Evolutionary conservation across 2,888 invertebrate genomes (phyloP), one percentile per base, ranked within the genome.

Genomic region (Sarcophaga variegata): DNA sequence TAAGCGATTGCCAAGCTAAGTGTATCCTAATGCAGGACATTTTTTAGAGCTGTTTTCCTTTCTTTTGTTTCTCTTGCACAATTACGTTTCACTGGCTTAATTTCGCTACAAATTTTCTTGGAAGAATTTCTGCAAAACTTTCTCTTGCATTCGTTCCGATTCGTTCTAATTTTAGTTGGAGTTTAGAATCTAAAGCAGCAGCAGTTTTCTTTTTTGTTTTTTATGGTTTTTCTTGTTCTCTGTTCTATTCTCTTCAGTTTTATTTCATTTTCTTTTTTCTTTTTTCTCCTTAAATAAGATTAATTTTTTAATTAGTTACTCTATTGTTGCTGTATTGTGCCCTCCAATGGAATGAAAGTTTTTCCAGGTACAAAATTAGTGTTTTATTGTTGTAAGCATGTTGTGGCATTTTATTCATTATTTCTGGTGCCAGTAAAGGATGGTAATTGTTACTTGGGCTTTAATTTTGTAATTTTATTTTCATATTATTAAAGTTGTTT

Each of bases 241-340:
- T 37, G 1, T 37, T 37, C 37, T 37, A 10, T 90, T 90, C 89
- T 90, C 89, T 8, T 62, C 47, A 22, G 17, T 22, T 78, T 64
- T 49, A 10, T 14, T 45, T 69, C 22, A 27, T 22, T 78, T 64
- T 64, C 4, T 14, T 75, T 59, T 37, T 63, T 37, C 22, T 66
- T 66, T 20, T 37, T 47, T 54, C 22, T 47, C 54, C 37, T 66
- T 14, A 59, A 78, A 25, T 82, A 90, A 90, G 91, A 91, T 91
- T 92, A 92, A 91, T 91, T 92, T 92, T 91, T 90, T 91, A 91
- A 91, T 91, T 91, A 91, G 90, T 90, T 91, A 89, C 89, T 91
- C 89, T 90, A 90, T 92, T 92, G 90, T 22, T 22, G 22, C 22
- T 91, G 37, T 37, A 90, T 89, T 89, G 10, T 37, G 37, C 10